phyloP scores from a whole-genome alignment of 1,140 invertebrate genomes.

The Ceratosolen fusciceps region DNA sequence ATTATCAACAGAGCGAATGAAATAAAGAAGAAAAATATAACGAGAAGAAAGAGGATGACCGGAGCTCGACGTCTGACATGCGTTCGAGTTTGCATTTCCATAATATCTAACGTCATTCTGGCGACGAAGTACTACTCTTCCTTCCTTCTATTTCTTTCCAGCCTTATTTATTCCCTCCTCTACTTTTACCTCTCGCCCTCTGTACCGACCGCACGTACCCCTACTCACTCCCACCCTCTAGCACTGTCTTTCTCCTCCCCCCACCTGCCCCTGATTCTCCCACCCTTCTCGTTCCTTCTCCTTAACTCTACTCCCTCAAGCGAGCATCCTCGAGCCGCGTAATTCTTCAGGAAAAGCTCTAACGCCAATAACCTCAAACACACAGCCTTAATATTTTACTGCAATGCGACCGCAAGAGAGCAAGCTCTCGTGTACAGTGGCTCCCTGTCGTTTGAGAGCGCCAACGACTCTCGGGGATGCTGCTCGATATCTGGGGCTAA shows the following conservation, averaged over 20 bases:
- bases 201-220: background rate
- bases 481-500: background rate
- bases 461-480: background rate
- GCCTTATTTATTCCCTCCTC: background rate
- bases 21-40: constrained; percentile 48
- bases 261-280: background rate
- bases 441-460: constrained; percentile 7
- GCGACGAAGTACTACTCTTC: background rate
- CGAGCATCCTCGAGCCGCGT: constrained; percentile 56
- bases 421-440: background rate
- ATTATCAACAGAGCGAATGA: constrained; percentile 49
- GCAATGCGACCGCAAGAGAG: constrained; percentile 4
- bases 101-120: background rate
- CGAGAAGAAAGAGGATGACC: constrained; percentile 39
- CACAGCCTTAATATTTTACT: background rate
- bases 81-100: constrained; percentile 17
- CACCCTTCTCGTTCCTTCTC: background rate
- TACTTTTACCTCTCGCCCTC: background rate
- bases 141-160: background rate
- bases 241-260: background rate
- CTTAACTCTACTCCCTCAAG: constrained; percentile 15
- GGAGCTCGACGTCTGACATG: constrained; percentile 31
- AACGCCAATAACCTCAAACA: constrained; percentile 54
- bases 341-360: background rate
- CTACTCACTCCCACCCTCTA: background rate